A percentile compares a stretch with the other conserved stretches of the same genome.
Evolutionary conservation across 2,888 invertebrate genomes (phyloP).

Genomic region (Tetranychus piercei): DNA sequence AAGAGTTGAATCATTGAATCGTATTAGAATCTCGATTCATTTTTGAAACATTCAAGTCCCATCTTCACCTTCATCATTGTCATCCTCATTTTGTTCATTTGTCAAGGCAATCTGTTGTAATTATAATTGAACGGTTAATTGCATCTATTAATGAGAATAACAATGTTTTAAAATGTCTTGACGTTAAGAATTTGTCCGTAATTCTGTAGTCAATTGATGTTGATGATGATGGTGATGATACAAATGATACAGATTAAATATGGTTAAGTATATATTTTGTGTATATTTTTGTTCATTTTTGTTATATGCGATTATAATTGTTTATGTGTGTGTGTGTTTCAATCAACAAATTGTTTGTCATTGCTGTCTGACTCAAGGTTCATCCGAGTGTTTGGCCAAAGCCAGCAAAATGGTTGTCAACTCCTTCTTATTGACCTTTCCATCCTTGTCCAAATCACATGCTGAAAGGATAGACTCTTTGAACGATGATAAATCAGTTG

Average conservation of each 20-base stretch:
- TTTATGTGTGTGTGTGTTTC: neutral
- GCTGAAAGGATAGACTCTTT: conserved; percentile 32
- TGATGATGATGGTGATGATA: neutral
- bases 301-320: neutral
- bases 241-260: neutral
- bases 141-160: no score
- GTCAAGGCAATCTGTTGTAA: no score
- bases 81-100: no score
- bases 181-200: no score
- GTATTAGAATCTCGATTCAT: no score
- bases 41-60: no score
- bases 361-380: neutral
- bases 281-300: no score
- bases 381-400: conserved; percentile 12
- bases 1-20: no score
- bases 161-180: no score
- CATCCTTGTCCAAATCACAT: conserved; percentile 35
- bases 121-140: no score
- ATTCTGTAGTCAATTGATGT: no score
- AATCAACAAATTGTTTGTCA: neutral
- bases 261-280: neutral
- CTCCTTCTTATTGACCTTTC: conserved; percentile 34
- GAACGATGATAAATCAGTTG: conserved; percentile 32
- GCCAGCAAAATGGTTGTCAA: conserved; percentile 33
- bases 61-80: no score